These are phyloP conservation scores for Nesogale talazaci DNA, from an alignment of 2,113 vertebrate genomes.

Conservation along the genomic window DNA sequence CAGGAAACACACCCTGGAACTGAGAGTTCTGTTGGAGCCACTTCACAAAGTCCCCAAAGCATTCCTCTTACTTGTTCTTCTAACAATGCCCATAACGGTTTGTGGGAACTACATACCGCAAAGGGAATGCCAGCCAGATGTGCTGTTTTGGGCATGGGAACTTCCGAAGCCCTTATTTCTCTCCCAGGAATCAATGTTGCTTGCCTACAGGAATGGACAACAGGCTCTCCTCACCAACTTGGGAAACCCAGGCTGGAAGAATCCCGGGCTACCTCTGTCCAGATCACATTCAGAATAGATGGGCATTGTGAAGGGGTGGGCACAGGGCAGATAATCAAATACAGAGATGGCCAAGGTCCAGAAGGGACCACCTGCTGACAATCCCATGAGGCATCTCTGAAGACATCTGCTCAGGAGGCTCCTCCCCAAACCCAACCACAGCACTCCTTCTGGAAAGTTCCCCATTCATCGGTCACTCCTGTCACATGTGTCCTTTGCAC, in stretches of 20 bases:
- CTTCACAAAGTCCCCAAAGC: neutral
- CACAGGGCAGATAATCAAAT: too few species aligned
- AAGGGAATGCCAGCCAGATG: neutral
- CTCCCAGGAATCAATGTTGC: neutral
- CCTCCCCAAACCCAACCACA: neutral
- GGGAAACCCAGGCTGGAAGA: neutral
- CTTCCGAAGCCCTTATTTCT: neutral
- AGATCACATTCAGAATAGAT: neutral
- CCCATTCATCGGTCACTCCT: neutral
- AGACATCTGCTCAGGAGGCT: neutral
- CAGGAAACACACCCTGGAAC: accelerated
- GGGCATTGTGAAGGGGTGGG: too few species aligned
- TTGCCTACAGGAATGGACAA: neutral
- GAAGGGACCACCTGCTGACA: neutral
- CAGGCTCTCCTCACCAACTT: accelerated
- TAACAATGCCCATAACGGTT: neutral
- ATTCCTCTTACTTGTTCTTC: neutral
- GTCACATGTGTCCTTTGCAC: neutral
- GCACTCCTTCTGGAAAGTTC: neutral
- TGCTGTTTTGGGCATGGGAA: neutral
- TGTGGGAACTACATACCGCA: neutral
- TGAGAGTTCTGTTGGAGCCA: neutral
- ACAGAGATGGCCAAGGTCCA: neutral
- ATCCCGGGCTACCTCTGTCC: neutral
- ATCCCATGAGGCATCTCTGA: neutral